These are phyloP conservation scores for Caenorhabditis remanei DNA, from an alignment of 1,140 invertebrate genomes.

Conservation along the genomic window DNA sequence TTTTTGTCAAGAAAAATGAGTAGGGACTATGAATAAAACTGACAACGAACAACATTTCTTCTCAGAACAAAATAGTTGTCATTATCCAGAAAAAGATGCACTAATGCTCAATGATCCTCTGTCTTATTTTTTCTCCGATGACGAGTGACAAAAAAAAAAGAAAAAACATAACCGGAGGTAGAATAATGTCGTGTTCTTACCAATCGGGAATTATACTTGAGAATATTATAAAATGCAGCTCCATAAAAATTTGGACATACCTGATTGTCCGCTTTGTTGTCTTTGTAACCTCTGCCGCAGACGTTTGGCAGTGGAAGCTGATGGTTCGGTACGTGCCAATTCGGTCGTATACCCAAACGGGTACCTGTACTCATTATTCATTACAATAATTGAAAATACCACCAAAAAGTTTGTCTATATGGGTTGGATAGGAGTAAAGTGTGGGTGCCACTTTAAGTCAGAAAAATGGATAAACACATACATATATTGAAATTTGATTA, in stretches of 20 bases:
- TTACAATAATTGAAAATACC: background rate
- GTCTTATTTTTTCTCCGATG: background rate
- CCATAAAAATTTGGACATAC: slow-evolving; percentile 39
- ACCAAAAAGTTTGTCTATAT: background rate
- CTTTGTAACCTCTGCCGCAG: slow-evolving; percentile 74
- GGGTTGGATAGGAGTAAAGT: background rate
- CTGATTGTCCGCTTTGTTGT: slow-evolving; percentile 77
- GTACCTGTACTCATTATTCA: slow-evolving; percentile 62
- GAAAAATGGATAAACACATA: slow-evolving; percentile 35
- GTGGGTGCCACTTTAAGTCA: background rate
- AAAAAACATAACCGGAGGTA: background rate
- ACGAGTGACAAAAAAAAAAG: background rate
- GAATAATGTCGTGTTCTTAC: background rate
- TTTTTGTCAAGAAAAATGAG: background rate
- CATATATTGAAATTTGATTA: slow-evolving; percentile 56
- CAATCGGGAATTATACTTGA: background rate
- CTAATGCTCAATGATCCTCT: slow-evolving; percentile 38
- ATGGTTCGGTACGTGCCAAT: slow-evolving; percentile 75
- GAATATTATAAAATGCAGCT: background rate
- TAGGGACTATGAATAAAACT: background rate
- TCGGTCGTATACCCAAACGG: slow-evolving; percentile 77
- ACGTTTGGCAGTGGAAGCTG: slow-evolving; percentile 76
- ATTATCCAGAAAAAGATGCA: slow-evolving; percentile 51
- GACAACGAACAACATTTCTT: background rate
- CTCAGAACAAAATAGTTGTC: slow-evolving; percentile 4